Evolutionary conservation across 2,113 vertebrate genomes (phyloP).

Genomic region (Cygnus atratus): DNA sequence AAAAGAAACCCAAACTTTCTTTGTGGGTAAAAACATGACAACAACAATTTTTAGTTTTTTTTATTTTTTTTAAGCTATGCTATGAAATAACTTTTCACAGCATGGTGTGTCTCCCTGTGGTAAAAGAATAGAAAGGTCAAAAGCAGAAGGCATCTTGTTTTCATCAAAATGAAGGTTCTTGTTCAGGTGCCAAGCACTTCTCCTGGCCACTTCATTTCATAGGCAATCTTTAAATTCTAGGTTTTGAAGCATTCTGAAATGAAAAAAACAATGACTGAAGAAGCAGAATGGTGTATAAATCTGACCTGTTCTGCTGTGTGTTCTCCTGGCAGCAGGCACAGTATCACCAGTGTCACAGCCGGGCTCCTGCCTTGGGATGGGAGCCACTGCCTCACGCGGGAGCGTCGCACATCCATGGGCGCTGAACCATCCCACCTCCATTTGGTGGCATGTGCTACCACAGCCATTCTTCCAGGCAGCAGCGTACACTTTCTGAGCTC

Average conservation of each 20-base stretch:
- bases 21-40: background rate
- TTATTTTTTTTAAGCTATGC: background rate
- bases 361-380: background rate
- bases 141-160: background rate
- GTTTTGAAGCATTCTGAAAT: background rate
- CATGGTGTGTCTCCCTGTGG: background rate
- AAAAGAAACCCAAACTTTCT: background rate
- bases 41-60: background rate
- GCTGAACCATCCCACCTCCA: background rate
- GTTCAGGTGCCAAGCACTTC: background rate
- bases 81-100: background rate
- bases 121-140: background rate
- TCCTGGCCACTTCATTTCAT: background rate
- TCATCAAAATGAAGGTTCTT: background rate
- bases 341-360: background rate
- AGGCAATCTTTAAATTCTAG: background rate
- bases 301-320: background rate
- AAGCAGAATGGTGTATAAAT: background rate
- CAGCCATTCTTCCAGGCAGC: background rate
- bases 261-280: background rate
- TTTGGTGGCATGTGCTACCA: fast-evolving
- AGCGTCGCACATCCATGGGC: fast-evolving
- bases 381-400: background rate
- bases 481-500: background rate
- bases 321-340: background rate